A percentile compares a stretch with the other conserved stretches of the same genome.
These are phyloP conservation scores for Chiloscyllium plagiosum DNA, from an alignment of 2,113 vertebrate genomes.

Conservation along the genomic window DNA sequence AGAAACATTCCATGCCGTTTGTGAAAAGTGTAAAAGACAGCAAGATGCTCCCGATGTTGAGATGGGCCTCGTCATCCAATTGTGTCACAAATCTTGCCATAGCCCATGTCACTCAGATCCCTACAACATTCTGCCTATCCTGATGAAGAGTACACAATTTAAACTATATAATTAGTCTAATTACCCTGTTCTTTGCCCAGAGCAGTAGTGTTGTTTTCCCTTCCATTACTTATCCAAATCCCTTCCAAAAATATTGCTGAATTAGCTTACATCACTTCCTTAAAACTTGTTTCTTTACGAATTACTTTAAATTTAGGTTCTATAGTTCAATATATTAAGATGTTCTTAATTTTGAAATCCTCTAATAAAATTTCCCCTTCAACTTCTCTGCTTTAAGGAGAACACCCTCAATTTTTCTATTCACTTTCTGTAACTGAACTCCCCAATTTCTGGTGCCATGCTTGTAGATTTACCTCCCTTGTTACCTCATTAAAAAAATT, in stretches of 20 bases:
- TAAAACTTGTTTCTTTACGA: background rate
- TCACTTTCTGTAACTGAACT: background rate
- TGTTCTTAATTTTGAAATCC: background rate
- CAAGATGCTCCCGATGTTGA: too few relatives aligned
- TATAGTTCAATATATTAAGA: background rate
- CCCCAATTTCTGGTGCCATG: background rate
- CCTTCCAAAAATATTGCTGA: background rate
- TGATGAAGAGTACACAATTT: background rate
- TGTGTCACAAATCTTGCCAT: too few relatives aligned
- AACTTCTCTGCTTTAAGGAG: background rate
- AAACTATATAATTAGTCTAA: background rate
- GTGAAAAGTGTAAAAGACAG: too few relatives aligned
- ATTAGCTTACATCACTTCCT: background rate
- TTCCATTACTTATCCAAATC: background rate
- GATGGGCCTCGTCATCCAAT: too few relatives aligned
- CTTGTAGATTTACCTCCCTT: background rate
- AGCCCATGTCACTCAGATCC: too few relatives aligned
- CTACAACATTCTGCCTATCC: background rate
- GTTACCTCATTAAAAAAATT: background rate
- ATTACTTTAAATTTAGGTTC: background rate
- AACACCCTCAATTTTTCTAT: background rate
- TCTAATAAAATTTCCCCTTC: background rate
- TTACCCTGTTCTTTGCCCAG: background rate
- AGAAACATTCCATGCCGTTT: too few relatives aligned
- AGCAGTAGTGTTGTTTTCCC: background rate